Evolutionary conservation across 2,797 vertebrate genomes (phyloP).

Genomic region (Neosilurus hyrtlii): DNA sequence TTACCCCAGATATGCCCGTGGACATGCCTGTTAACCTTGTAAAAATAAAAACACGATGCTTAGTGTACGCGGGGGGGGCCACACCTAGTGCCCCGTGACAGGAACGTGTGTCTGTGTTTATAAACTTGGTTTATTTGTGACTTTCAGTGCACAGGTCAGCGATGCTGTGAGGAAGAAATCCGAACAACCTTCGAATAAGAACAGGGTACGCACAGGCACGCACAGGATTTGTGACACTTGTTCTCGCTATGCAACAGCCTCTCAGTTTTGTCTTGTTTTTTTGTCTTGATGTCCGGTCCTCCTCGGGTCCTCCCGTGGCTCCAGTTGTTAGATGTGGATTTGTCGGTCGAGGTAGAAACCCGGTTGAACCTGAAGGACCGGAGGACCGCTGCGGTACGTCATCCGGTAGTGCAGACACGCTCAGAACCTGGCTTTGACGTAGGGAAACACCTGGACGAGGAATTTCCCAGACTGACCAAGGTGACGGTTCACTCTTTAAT

Average conservation of each 20-base stretch:
- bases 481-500: slow-evolving; percentile 60
- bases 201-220: slow-evolving; percentile 57
- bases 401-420: slow-evolving; percentile 48
- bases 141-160: slow-evolving; percentile 56
- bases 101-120: not conserved
- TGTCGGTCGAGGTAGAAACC: slow-evolving; percentile 73
- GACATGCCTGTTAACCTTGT: too few relatives aligned
- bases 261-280: not conserved
- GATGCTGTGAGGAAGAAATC: slow-evolving; percentile 59
- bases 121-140: slow-evolving; percentile 53
- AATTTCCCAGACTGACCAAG: slow-evolving; percentile 80
- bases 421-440: slow-evolving; percentile 47
- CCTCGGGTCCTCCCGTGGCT: not conserved
- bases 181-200: slow-evolving; percentile 53
- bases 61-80: too few relatives aligned
- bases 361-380: slow-evolving; percentile 75
- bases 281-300: not conserved
- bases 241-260: not conserved
- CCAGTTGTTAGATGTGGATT: slow-evolving; percentile 67
- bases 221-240: not conserved
- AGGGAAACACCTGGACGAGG: slow-evolving; percentile 63
- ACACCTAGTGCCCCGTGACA: too few relatives aligned
- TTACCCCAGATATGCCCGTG: too few relatives aligned
- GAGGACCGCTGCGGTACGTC: slow-evolving; percentile 59
- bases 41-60: too few relatives aligned